These are phyloP conservation scores for Plectrocnemia conspersa DNA, from an alignment of 1,140 invertebrate genomes.

Conservation along the genomic window DNA sequence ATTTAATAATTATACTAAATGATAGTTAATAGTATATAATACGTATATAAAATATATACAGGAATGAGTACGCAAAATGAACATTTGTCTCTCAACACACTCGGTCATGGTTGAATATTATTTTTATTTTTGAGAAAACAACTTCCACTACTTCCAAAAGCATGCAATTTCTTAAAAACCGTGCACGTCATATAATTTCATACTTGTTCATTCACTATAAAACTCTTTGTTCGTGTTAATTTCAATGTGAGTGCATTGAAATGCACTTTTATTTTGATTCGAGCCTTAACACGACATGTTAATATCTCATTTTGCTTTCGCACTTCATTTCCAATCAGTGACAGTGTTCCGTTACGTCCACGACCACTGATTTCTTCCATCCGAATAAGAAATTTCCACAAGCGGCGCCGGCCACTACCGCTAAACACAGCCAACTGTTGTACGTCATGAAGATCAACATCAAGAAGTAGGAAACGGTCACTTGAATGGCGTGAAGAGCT, in stretches of 20 bases:
- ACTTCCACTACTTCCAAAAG: too few species aligned
- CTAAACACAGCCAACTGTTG: slow-evolving; percentile 90
- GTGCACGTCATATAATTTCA: too few species aligned
- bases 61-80: background rate
- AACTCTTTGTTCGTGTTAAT: too few species aligned
- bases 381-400: slow-evolving; percentile 92
- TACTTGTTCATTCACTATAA: too few species aligned
- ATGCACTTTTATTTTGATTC: too few species aligned
- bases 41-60: slow-evolving; percentile 1
- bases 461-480: slow-evolving; percentile 85
- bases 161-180: too few species aligned
- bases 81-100: background rate
- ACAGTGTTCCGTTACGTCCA: slow-evolving; percentile 93
- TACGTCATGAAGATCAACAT: slow-evolving; percentile 99
- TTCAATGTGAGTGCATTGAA: too few species aligned
- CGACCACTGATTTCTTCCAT: slow-evolving; percentile 87
- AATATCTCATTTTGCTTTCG: slow-evolving; percentile 5
- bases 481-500: slow-evolving; percentile 82
- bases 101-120: slow-evolving; percentile 5
- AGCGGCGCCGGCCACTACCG: slow-evolving; percentile 83
- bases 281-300: background rate
- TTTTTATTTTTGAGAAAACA: too few species aligned
- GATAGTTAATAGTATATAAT: background rate
- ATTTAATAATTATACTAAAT: background rate
- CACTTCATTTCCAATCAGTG: slow-evolving; percentile 58